These are phyloP conservation scores for Tachysurus vachellii DNA, from an alignment of 2,113 vertebrate genomes.

Conservation along the genomic window DNA sequence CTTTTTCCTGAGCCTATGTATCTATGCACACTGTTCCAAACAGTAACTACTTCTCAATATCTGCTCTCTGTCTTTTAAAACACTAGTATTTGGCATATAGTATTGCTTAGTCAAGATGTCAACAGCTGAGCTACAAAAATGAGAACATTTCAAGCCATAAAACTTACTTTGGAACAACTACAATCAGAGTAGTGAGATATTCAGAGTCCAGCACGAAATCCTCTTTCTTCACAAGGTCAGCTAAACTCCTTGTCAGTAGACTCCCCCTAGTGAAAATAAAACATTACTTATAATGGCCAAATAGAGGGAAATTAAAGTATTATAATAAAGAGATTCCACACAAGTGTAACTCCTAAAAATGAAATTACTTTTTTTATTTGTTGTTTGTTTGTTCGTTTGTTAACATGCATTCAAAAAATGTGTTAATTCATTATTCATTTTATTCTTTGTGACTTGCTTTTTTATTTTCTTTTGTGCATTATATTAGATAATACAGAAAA, in stretches of 20 bases:
- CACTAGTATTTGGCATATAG: not conserved
- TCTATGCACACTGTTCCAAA: not conserved
- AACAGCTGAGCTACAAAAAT: not conserved
- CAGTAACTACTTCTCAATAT: not conserved
- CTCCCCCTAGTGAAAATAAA: constrained; percentile 81
- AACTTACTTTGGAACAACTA: constrained; percentile 95
- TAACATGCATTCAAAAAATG: too few relatives aligned
- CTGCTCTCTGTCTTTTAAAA: not conserved
- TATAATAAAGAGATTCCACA: not conserved
- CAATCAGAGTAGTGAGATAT: constrained; percentile 92
- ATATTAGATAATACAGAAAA: too few relatives aligned
- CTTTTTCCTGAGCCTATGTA: not conserved
- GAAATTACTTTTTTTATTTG: too few relatives aligned
- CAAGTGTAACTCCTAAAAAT: not conserved
- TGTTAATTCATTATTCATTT: too few relatives aligned
- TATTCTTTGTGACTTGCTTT: too few relatives aligned
- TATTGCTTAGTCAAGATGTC: not conserved
- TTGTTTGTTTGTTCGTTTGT: too few relatives aligned
- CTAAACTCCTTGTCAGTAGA: constrained; percentile 92
- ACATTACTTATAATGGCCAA: not conserved
- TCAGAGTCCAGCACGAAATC: constrained; percentile 97
- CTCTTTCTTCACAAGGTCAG: constrained; percentile 96
- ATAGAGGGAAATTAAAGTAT: not conserved
- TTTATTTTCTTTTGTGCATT: too few relatives aligned
- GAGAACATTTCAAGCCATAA: constrained; percentile 7